A percentile compares a stretch with the other conserved stretches of the same genome.
These are phyloP conservation scores for Hoplostethus mediterraneus DNA, from an alignment of 2,797 vertebrate species.

Conservation along the genomic window DNA sequence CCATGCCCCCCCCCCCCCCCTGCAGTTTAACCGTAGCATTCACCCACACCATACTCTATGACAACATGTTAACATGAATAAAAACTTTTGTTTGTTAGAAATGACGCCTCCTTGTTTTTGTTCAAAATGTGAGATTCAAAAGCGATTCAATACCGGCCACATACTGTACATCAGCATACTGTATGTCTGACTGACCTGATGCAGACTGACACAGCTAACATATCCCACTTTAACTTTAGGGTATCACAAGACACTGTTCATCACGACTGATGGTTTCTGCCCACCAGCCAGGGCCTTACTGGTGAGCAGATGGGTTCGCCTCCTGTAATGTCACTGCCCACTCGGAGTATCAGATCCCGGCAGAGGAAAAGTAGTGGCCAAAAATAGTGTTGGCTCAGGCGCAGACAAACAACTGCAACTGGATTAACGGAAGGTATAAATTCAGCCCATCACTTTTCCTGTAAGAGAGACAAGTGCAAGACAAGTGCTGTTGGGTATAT, in stretches of 20 bases:
- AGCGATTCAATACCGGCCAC: neutral
- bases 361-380: slow-evolving; percentile 1
- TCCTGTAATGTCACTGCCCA: slow-evolving; percentile 25
- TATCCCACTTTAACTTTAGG: slow-evolving; percentile 11
- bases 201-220: slow-evolving; percentile 35
- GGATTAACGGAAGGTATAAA: neutral
- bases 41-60: slow-evolving; percentile 17
- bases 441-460: neutral
- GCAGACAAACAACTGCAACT: slow-evolving; percentile 19
- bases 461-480: neutral
- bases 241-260: slow-evolving; percentile 23
- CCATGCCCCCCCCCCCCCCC: slow-evolving; percentile 14
- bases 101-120: slow-evolving; percentile 11
- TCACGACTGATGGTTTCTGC: slow-evolving; percentile 28
- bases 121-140: too few species aligned
- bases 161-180: neutral
- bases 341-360: slow-evolving; percentile 4
- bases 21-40: slow-evolving; percentile 57
- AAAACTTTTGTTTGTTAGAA: slow-evolving; percentile 54
- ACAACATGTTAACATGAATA: slow-evolving; percentile 67
- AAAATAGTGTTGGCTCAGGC: slow-evolving; percentile 20
- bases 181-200: slow-evolving; percentile 19
- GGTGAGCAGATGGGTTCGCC: slow-evolving; percentile 43
- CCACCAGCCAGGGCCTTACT: neutral
- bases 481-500: neutral